Evolutionary conservation across 2,113 vertebrate genomes (phyloP), one percentile per base, ranked within the genome.

Genomic region (Taxidea taxus): DNA sequence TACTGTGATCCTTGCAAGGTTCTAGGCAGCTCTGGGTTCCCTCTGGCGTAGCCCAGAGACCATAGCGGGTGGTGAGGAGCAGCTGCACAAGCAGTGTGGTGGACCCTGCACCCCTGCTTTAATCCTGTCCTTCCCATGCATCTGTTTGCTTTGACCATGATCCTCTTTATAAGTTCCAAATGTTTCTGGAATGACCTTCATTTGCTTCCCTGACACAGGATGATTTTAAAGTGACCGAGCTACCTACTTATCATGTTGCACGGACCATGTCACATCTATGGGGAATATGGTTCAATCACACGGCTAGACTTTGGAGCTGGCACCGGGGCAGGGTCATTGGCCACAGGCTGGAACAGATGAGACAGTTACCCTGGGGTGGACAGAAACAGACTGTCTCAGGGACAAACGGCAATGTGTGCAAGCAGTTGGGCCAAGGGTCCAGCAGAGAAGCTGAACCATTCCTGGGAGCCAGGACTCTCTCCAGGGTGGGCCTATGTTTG

Each of bases 31-130:
- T 11, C 34, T 1, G 8, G 29, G 29, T 29, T 56, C 62, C 70
- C 37, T 60, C 47, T 27, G 54, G 85, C 29, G 5, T 75, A 23
- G 25, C 27, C 51, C 75, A 34, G 37, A 47, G 51, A 16, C 70
- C 47, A 34, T 8, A 51, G 47, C 9, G 5, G 42, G 16, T 34
- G 6, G 15, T 12, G 6, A 87, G 82, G 3, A 49, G 29, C 21
- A 42, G 14, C 18, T 16, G 3, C 5, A 11, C 16, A 29, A 72
- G 7, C 37, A 47, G 20, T 7, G 23, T 37, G n/a, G 4, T 6
- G 8, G 39, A 2, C 13, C 0, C 3, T 21, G 2, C 4, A 51
- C 10, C 9, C 6, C 7, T 77, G 0, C 18, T 60, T 60, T 25
- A 23, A 72, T 34, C 11, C 49, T 49, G 29, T n/a, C 90, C 49